phyloP scores from a whole-genome alignment of 1,140 invertebrate species.

The Notospermus geniculatus region DNA sequence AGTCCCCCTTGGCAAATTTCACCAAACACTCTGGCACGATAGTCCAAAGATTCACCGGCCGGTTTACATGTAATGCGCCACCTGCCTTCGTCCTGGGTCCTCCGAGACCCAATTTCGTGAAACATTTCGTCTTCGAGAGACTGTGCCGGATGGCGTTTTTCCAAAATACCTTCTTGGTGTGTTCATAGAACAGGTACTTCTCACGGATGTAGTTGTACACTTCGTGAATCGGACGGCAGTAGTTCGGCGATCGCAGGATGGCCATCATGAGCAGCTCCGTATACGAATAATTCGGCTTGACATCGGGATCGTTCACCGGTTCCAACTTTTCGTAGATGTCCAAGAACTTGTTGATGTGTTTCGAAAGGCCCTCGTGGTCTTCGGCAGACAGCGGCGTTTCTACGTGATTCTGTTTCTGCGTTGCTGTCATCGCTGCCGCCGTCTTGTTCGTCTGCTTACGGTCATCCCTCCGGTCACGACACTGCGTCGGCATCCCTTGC shows the following conservation, averaged over 20 bases:
- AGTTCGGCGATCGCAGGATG: slow-evolving; percentile 33
- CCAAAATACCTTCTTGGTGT: slow-evolving; percentile 33
- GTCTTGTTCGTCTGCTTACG: no score
- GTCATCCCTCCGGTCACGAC: no score
- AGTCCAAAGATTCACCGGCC: slow-evolving; percentile 26
- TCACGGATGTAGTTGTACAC: slow-evolving; percentile 39
- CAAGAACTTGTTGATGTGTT: slow-evolving; percentile 33
- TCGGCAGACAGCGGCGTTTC: no score
- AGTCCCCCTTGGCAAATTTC: slow-evolving; percentile 30
- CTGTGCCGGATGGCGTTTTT: slow-evolving; percentile 42
- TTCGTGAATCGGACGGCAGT: slow-evolving; percentile 36
- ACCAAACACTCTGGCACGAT: slow-evolving; percentile 26
- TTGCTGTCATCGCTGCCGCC: no score
- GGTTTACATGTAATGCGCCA: slow-evolving; percentile 8
- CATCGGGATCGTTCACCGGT: slow-evolving; percentile 15
- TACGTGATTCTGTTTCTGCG: no score
- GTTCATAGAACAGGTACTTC: slow-evolving; percentile 33
- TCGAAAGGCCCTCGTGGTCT: no score
- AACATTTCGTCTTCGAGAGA: slow-evolving; percentile 41
- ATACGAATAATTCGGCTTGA: slow-evolving; percentile 40
- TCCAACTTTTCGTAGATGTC: slow-evolving; percentile 32
- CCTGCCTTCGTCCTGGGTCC: no score
- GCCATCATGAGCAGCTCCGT: slow-evolving; percentile 39
- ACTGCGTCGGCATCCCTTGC: no score
- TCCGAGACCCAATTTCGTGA: slow-evolving; percentile 29